A percentile compares a stretch with the other conserved stretches of the same genome.
Conservation (phyloP, 2,113 vertebrate species). For the Montifringilla adamsi region DNA sequence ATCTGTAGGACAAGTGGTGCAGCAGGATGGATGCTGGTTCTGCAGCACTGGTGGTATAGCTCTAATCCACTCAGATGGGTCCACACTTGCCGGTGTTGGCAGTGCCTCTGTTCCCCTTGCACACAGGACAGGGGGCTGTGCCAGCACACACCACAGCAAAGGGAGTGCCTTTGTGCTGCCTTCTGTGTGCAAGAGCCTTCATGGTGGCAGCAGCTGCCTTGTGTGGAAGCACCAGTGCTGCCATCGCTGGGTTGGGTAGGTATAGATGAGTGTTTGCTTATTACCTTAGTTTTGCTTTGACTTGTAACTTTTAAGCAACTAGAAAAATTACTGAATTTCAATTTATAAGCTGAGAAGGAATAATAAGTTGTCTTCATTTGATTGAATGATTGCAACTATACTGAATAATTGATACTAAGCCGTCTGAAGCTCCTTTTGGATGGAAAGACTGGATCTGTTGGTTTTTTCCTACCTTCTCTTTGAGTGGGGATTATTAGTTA, state of each 20-base stretch:
- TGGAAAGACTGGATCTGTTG: neutral
- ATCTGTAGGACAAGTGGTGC: neutral
- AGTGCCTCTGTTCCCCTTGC: neutral
- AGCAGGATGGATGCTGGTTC: neutral
- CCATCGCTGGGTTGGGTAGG: neutral
- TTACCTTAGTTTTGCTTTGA: neutral
- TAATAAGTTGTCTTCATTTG: neutral
- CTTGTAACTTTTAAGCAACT: neutral
- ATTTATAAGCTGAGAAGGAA: neutral
- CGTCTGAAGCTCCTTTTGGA: neutral
- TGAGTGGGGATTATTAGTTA: neutral
- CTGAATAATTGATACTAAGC: neutral
- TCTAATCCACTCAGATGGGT: accelerated
- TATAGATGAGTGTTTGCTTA: neutral
- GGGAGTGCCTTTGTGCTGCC: neutral
- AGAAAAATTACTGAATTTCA: neutral
- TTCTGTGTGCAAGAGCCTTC: accelerated
- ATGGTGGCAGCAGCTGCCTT: accelerated
- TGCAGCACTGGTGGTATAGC: neutral
- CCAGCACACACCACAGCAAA: accelerated
- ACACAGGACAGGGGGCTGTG: neutral
- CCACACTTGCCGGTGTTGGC: accelerated
- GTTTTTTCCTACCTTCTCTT: neutral
- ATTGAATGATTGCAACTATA: neutral
- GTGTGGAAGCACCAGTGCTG: neutral